Evolutionary conservation across 2,888 invertebrate genomes (phyloP).

Genomic region (Phorcus lineatus): DNA sequence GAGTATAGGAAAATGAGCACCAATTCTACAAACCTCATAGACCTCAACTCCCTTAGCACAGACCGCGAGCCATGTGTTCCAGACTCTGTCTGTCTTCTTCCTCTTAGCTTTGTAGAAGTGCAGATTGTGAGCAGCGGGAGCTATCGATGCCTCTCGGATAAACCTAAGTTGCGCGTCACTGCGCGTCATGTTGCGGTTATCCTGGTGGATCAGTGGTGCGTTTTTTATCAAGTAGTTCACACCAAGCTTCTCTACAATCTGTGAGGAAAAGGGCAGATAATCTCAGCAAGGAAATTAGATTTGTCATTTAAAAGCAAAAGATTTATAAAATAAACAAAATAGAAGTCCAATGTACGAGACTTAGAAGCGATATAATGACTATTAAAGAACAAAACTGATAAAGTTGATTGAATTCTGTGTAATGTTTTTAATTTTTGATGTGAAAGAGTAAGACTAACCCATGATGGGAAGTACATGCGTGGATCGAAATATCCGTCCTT

Average conservation of each 20-base stretch:
- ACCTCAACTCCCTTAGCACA: conserved; percentile 94
- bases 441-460: conserved; percentile 68
- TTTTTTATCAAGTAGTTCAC: conserved; percentile 77
- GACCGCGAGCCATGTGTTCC: conserved; percentile 88
- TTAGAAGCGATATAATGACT: too few species aligned
- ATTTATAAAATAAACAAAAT: too few species aligned
- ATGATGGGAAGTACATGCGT: conserved; percentile 88
- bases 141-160: conserved; percentile 90
- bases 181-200: conserved; percentile 86
- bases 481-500: conserved; percentile 82
- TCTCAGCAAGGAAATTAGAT: neutral
- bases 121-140: conserved; percentile 89
- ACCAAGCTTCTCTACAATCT: conserved; percentile 78
- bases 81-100: conserved; percentile 79
- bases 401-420: too few species aligned
- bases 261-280: conserved; percentile 25
- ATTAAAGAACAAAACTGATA: too few species aligned
- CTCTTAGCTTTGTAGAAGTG: conserved; percentile 86
- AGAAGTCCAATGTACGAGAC: too few species aligned
- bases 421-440: too few species aligned
- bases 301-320: too few species aligned
- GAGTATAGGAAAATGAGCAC: neutral
- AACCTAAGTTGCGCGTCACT: conserved; percentile 90
- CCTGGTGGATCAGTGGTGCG: conserved; percentile 87
- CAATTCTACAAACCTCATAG: conserved; percentile 82